phyloP scores from a whole-genome alignment of 2,797 vertebrate genomes.

The Platalea minor region DNA sequence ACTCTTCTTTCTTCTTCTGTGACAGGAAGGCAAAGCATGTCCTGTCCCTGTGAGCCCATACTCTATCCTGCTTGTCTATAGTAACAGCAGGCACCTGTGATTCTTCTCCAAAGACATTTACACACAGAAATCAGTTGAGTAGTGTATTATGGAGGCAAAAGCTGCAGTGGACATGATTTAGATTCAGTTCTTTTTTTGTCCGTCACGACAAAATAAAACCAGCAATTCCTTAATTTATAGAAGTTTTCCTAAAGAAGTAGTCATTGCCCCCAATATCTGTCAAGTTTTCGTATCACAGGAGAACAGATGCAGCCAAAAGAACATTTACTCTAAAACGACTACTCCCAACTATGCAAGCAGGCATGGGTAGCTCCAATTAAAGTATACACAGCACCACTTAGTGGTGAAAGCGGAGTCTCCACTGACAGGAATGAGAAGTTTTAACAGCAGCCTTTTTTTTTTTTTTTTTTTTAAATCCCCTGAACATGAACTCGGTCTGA shows the following conservation, averaged over 20 bases:
- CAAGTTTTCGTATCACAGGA: not conserved
- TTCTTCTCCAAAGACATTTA: not conserved
- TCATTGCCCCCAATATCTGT: not conserved
- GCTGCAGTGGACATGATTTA: not conserved
- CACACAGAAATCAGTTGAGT: not conserved
- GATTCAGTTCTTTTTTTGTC: not conserved
- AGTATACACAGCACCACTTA: not conserved
- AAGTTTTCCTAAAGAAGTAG: not conserved
- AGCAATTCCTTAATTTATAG: not conserved
- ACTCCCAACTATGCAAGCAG: fast-evolving
- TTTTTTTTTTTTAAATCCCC: not conserved
- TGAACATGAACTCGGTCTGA: not conserved
- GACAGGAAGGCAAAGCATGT: not conserved
- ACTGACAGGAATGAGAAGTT: fast-evolving
- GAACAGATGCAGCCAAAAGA: not conserved
- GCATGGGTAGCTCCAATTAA: not conserved
- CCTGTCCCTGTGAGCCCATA: not conserved
- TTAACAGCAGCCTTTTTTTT: not conserved
- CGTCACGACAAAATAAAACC: not conserved
- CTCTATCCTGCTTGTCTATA: not conserved
- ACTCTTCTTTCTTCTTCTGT: not conserved
- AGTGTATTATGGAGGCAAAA: not conserved
- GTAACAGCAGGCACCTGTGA: not conserved
- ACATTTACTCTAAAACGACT: not conserved
- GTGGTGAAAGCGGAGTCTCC: not conserved